Percentiles rank a stretch among this genome's conserved stretches.
Evolutionary conservation across 2,797 vertebrate genomes (phyloP).

Genomic region (Micromesistius poutassou): DNA sequence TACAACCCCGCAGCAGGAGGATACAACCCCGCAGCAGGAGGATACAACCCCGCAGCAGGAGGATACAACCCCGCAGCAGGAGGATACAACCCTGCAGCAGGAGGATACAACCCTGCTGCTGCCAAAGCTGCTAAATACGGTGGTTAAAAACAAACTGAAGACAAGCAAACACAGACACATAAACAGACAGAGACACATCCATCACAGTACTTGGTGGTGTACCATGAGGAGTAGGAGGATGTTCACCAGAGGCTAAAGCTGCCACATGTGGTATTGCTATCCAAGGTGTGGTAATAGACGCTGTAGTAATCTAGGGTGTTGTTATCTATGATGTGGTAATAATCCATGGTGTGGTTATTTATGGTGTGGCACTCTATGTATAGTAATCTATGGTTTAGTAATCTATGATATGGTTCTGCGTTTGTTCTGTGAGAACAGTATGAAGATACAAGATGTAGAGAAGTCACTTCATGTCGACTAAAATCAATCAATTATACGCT

Average conservation of each 20-base stretch:
- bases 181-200: neutral
- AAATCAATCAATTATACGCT: neutral
- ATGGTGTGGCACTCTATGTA: neutral
- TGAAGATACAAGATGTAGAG: too few species aligned
- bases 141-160: neutral
- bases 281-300: too few species aligned
- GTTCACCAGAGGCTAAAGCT: slow-evolving; percentile 13
- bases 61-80: neutral
- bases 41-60: slow-evolving; percentile 13
- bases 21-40: slow-evolving; percentile 23
- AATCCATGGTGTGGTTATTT: too few species aligned
- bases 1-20: slow-evolving; percentile 6
- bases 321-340: too few species aligned
- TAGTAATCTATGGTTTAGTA: neutral
- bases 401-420: slow-evolving; percentile 5
- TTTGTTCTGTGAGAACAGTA: too few species aligned
- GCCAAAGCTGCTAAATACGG: slow-evolving; percentile 28
- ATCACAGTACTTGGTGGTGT: neutral
- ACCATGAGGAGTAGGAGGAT: too few species aligned
- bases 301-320: too few species aligned
- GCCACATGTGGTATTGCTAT: slow-evolving; percentile 15
- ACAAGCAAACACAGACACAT: neutral
- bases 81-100: neutral
- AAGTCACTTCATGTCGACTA: too few species aligned
- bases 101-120: slow-evolving; percentile 26